Conservation (phyloP, 2,113 vertebrate species). For the Marcusenius ussheri region DNA sequence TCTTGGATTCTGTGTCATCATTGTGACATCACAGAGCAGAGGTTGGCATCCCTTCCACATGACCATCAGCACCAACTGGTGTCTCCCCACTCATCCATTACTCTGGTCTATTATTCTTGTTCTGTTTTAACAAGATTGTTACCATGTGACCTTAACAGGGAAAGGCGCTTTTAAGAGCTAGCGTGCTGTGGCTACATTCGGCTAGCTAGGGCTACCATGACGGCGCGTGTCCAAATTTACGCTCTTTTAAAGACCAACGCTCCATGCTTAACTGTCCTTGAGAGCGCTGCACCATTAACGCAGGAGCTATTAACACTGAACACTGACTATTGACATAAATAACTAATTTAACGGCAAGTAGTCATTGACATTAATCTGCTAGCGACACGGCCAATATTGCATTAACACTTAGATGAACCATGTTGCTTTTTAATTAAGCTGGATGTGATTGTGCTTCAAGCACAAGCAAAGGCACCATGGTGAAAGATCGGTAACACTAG, state of each 20-base stretch:
- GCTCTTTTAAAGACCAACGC: not conserved
- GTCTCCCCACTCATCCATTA: not conserved
- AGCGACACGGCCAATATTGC: not conserved
- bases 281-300: not conserved
- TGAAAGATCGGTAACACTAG: not conserved
- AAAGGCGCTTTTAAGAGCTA: no score
- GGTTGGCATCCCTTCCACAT: not conserved
- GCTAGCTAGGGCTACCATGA: not conserved
- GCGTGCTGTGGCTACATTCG: not conserved
- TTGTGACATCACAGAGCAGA: not conserved
- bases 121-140: not conserved
- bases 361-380: not conserved
- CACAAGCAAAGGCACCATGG: not conserved
- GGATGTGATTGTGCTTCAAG: not conserved
- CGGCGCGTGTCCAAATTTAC: not conserved
- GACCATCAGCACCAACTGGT: not conserved
- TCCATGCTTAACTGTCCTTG: not conserved
- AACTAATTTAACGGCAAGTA: not conserved
- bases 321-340: not conserved
- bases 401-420: not conserved
- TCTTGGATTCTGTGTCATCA: slow-evolving; percentile 28
- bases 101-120: not conserved
- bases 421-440: not conserved
- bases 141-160: not conserved
- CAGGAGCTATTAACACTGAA: not conserved